A percentile compares a stretch with the other conserved stretches of the same genome.
phyloP scores from a whole-genome alignment of 2,888 invertebrate genomes.

The Eupithecia insigniata region DNA sequence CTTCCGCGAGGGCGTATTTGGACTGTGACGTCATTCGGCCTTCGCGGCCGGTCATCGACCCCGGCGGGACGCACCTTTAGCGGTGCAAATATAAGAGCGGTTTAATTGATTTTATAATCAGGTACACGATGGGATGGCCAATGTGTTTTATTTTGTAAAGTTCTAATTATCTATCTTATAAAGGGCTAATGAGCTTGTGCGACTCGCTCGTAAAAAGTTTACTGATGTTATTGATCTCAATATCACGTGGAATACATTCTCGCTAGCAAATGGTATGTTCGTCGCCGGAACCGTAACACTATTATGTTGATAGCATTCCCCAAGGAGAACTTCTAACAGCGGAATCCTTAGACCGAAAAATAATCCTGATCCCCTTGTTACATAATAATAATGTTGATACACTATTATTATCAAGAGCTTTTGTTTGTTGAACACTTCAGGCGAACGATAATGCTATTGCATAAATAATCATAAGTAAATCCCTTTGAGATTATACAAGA shows the following conservation, averaged over 20 bases:
- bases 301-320: conserved; percentile 11
- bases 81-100: conserved; percentile 51
- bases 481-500: conserved; percentile 2
- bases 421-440: conserved; percentile 12
- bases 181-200: background rate
- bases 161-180: too few relatives aligned
- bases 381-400: conserved; percentile 13
- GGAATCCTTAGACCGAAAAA: conserved; percentile 17
- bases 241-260: background rate
- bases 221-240: background rate
- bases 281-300: conserved; percentile 5
- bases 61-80: conserved; percentile 60
- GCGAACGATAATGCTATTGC: conserved; percentile 11
- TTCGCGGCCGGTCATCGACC: conserved; percentile 73
- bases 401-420: conserved; percentile 12
- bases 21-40: conserved; percentile 69
- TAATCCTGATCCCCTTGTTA: background rate
- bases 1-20: conserved; percentile 17
- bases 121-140: background rate
- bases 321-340: conserved; percentile 1
- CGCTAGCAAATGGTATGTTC: background rate
- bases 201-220: background rate
- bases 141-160: background rate
- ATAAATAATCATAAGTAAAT: conserved; percentile 9
- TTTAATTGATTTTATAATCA: conserved; percentile 21